A percentile compares a stretch with the other conserved stretches of the same genome.
These are phyloP conservation scores for Tolmerus cingulatus DNA, from an alignment of 2,888 invertebrate genomes.

Conservation along the genomic window DNA sequence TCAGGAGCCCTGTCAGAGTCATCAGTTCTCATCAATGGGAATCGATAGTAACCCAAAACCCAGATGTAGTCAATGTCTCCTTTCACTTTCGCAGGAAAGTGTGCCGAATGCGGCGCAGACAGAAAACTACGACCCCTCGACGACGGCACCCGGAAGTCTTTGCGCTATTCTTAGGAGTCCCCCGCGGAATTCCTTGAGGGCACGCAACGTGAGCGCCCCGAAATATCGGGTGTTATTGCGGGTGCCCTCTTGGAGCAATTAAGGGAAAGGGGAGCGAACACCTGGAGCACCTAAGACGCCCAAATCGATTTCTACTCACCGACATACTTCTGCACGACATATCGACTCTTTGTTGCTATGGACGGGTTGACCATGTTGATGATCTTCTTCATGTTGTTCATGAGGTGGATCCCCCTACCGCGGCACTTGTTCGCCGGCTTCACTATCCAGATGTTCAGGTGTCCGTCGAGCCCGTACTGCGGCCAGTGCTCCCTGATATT, in stretches of 20 bases:
- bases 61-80: neutral
- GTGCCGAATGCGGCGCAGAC: neutral
- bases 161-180: neutral
- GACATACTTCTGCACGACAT: slow-evolving; percentile 95
- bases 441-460: slow-evolving; percentile 91
- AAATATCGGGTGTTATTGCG: neutral
- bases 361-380: slow-evolving; percentile 75
- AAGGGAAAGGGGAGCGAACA: neutral
- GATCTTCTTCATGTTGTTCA: slow-evolving; percentile 87
- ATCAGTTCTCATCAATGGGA: neutral
- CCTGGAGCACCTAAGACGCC: neutral
- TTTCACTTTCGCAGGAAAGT: neutral
- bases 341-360: slow-evolving; percentile 76
- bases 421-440: slow-evolving; percentile 94
- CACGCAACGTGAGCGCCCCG: neutral
- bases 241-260: neutral
- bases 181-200: neutral
- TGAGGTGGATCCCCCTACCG: slow-evolving; percentile 87
- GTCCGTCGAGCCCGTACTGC: slow-evolving; percentile 84
- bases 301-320: slow-evolving; percentile 67
- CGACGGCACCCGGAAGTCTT: neutral
- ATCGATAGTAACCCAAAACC: neutral
- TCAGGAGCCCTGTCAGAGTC: neutral
- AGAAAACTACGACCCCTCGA: neutral
- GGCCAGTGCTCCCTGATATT: slow-evolving; percentile 79